Evolutionary conservation across 2,888 invertebrate genomes (phyloP), one percentile per base, ranked within the genome.

Genomic region (Leptothorax acervorum): DNA sequence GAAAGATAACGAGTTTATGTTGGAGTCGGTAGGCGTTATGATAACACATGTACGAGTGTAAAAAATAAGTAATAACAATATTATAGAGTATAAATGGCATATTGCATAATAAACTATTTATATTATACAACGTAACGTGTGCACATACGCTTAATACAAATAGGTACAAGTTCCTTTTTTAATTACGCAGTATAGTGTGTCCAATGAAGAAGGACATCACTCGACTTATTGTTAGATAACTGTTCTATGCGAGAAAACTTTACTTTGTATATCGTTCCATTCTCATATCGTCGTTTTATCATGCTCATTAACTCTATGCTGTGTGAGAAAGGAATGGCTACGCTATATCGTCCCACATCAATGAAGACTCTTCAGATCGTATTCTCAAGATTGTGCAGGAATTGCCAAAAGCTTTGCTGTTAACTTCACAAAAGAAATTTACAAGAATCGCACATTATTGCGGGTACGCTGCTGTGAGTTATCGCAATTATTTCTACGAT

Each of bases 41-140:
- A 85, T 84, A 35, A 35, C 28, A 53, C 28, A 84, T 85, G 70
- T 62, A 31, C 84, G 83, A 85, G 51, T 90, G 87, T 88, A 85
- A 88, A 82, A 81, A 88, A 85, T 87, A 85, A 87, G 87, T 89
- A 84, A 86, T 88, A 90, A 90, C 87, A 86, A 83, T 90, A 87
- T 85, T 42, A 82, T 89, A 90, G 87, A 86, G 85, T 90, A 83
- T 90, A 88, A 92, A 88, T 88, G 90, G 81, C 85, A 85, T 91
- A 92, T 85, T 87, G 88, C 86, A 86, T 88, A 90, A 91, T 91
- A 91, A 90, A 90, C 91, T 92, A 92, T 92, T 88, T 86, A 91
- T 91, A 92, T 92, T 88, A 84, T 91, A 92, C 89, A 91, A 90
- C 88, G 79, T 91, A 90, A 92, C 88, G 84, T 89, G 88, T 86